Percentiles rank a stretch among this genome's conserved stretches.
Conservation (phyloP, 2,797 vertebrate species). For the Amazona ochrocephala region DNA sequence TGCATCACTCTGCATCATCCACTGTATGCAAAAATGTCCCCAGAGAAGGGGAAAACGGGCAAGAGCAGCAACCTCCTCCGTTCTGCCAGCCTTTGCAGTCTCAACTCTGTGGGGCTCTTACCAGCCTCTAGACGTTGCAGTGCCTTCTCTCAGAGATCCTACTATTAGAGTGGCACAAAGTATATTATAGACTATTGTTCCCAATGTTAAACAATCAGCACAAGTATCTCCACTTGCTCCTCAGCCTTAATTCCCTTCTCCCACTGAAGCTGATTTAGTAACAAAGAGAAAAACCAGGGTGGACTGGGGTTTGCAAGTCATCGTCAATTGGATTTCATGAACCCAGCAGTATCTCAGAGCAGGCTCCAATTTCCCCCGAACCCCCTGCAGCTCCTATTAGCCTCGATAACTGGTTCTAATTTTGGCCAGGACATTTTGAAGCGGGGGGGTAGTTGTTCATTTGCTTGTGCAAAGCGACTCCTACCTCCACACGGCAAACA, state of each 20-base stretch:
- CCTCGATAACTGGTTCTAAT: conserved; percentile 14
- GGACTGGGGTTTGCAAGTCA: background rate
- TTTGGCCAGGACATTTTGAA: conserved; percentile 2
- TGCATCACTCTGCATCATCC: background rate
- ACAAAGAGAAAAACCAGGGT: conserved; percentile 3
- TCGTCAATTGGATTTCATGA: background rate
- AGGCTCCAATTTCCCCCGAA: background rate
- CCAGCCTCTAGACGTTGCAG: background rate
- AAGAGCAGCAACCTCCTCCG: background rate
- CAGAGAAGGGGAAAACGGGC: background rate
- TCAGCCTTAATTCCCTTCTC: conserved; percentile 7
- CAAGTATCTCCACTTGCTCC: background rate
- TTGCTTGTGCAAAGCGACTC: background rate
- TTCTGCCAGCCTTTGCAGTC: background rate
- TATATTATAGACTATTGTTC: background rate
- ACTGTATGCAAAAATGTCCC: background rate
- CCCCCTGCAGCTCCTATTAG: conserved; percentile 17
- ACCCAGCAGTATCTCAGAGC: background rate
- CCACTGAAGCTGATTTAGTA: conserved; percentile 4
- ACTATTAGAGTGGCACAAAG: background rate
- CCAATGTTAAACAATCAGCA: background rate
- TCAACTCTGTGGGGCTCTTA: background rate
- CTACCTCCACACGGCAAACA: background rate
- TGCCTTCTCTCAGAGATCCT: background rate
- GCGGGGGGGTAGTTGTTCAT: background rate